A percentile compares a stretch with the other conserved stretches of the same genome.
Conservation (phyloP, 1,140 invertebrate species). For the Lysiphlebus fabarum region DNA sequence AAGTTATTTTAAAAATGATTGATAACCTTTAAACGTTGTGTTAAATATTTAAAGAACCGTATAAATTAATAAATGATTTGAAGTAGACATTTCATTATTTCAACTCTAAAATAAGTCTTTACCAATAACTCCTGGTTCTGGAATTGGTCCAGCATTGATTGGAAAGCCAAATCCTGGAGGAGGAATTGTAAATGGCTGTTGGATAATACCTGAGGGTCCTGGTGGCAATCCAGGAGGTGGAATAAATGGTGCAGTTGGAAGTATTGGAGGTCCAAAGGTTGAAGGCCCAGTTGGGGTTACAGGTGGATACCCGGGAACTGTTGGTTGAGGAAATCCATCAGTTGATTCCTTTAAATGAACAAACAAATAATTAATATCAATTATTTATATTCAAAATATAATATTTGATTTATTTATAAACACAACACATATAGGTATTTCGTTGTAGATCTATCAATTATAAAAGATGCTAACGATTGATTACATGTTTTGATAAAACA, state of each 20-base stretch:
- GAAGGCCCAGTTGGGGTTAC: conserved; percentile 44
- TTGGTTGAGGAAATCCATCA: conserved; percentile 59
- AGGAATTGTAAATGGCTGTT: conserved; percentile 70
- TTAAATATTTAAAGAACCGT: no score
- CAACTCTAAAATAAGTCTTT: conserved; percentile 22
- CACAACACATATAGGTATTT: no score
- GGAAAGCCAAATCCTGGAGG: conserved; percentile 69
- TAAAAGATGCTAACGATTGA: no score
- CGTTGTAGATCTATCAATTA: no score
- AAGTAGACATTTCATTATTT: neutral
- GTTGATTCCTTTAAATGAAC: conserved; percentile 42
- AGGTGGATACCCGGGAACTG: conserved; percentile 54
- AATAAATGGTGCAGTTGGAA: conserved; percentile 49
- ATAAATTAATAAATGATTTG: no score
- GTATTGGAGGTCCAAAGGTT: conserved; percentile 50
- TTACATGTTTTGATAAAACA: no score
- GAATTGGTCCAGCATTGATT: conserved; percentile 50
- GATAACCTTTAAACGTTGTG: no score
- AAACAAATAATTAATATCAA: neutral
- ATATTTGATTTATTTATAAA: no score
- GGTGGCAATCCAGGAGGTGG: conserved; percentile 50
- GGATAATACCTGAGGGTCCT: conserved; percentile 65
- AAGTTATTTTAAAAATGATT: no score
- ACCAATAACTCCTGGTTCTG: conserved; percentile 53
- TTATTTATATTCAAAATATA: no score